A percentile compares a stretch with the other conserved stretches of the same genome.
Conservation (phyloP, 2,888 invertebrate species). For the Tortricodes alternella region DNA sequence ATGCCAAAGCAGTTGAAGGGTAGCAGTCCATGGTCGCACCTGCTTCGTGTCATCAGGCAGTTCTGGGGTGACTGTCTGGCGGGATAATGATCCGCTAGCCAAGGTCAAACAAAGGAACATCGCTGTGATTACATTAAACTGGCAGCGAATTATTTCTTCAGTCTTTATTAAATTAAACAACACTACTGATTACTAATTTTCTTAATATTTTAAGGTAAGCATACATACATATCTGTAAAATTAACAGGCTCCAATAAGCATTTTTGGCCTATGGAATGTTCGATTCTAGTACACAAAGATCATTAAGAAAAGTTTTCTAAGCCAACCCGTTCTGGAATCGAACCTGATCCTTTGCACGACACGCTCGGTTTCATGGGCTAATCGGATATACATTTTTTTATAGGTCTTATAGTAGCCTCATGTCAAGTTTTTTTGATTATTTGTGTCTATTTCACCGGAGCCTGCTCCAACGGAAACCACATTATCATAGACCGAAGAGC, state of each 20-base stretch:
- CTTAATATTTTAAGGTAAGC: not conserved
- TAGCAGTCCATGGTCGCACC: conserved; percentile 37
- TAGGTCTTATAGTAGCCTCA: too few species aligned
- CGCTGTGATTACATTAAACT: not conserved
- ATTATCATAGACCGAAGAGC: conserved; percentile 29
- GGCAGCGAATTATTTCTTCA: not conserved
- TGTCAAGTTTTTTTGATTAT: conserved; percentile 7
- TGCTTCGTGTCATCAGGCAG: conserved; percentile 39
- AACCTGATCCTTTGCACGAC: too few species aligned
- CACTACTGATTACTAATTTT: not conserved
- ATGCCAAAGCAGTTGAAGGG: conserved; percentile 20
- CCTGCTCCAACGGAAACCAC: conserved; percentile 19
- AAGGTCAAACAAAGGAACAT: conserved; percentile 24
- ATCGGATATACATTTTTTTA: too few species aligned
- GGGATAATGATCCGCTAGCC: conserved; percentile 6
- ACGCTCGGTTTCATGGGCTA: too few species aligned
- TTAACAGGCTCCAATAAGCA: too few species aligned
- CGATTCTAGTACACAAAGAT: too few species aligned
- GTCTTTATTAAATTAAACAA: not conserved
- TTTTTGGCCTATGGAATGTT: too few species aligned
- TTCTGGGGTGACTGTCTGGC: conserved; percentile 26
- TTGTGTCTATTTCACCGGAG: not conserved
- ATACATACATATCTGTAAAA: too few species aligned
- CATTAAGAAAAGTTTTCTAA: too few species aligned
- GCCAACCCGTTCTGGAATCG: too few species aligned